phyloP scores from a whole-genome alignment of 2,113 vertebrate genomes.

The Callocephalon fimbriatum region DNA sequence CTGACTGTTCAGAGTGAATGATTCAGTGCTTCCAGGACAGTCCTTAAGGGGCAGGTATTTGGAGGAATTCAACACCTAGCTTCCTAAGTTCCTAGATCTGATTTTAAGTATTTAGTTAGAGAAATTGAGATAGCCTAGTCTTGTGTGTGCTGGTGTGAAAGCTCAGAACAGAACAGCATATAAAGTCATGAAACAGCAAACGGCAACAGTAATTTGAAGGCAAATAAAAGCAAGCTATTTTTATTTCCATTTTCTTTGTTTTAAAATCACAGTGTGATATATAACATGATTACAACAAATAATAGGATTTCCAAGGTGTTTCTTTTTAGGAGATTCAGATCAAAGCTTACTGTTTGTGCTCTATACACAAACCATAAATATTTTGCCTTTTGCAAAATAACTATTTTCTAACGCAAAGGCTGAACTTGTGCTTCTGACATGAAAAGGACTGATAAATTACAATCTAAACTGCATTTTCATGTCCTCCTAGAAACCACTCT shows the following conservation, averaged over 20 bases:
- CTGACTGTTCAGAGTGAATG: neutral
- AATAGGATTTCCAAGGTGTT: neutral
- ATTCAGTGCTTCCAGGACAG: neutral
- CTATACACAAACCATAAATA: neutral
- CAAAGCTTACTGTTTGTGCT: neutral
- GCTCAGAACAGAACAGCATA: neutral
- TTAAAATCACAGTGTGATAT: neutral
- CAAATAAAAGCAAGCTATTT: neutral
- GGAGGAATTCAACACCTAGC: neutral
- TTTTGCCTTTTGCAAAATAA: neutral
- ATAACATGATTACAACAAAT: neutral
- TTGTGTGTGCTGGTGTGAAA: neutral
- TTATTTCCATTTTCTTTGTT: neutral
- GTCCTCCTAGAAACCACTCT: constrained; percentile 23
- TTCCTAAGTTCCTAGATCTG: neutral
- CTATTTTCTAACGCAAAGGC: neutral
- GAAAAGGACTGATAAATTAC: constrained; percentile 8
- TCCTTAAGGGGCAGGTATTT: neutral
- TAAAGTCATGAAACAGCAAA: neutral
- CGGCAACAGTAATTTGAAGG: neutral
- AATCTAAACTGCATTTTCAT: neutral
- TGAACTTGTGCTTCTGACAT: constrained; percentile 19
- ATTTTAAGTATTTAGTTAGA: neutral
- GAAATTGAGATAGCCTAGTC: neutral
- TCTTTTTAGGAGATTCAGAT: neutral